Evolutionary conservation across 1,140 invertebrate genomes (phyloP), one percentile per base, ranked within the genome.

Genomic region (Theocolax elegans): DNA sequence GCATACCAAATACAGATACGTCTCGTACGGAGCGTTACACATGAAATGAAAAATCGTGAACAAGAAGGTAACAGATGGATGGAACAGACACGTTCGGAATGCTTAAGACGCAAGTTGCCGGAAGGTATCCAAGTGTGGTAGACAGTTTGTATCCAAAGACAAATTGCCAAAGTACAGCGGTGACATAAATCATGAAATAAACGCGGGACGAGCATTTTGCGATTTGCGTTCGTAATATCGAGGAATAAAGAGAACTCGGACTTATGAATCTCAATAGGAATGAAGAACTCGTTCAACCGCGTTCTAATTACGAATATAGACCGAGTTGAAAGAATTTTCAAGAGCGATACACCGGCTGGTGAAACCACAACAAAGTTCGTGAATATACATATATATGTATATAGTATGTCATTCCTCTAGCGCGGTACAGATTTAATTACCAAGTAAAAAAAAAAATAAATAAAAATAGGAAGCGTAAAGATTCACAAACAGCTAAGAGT

Each of bases 161-260:
- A 75, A 72, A 75, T 75, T 75, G 64, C 64, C 58, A 60, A 72
- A 72, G 64, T 67, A 65, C 64, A 72, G 49, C 58, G 71, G 68
- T 75, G 71, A 75, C 73, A 67, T 72, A 72, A 75, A 72, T 71
- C 67, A 72, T 58, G 58, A 71, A 72, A 75, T 72, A 75, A 75
- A 72, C 60, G 53, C 48, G 54, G 44, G 44, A 65, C 31, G 35
- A 12, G 56, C 21, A 29, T 21, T 70, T 64, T 46, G 63, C 53
- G 51, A 71, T 71, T 66, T 44, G 7, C 13, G n/a, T 15, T 44
- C 13, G 42, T 15, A n/a, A n/a, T 15, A 9, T n/a, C n/a, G 15
- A 44, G n/a, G 15, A 9, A 12, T n/a, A 6, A 44, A 12, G 42
- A n/a, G n/a, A 15, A 15, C 42, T n/a, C 7, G 13, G 42, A 44